Evolutionary conservation across 2,888 invertebrate species (phyloP), one percentile per base, ranked within the genome.

Genomic region (Drosophila peninsularis): DNA sequence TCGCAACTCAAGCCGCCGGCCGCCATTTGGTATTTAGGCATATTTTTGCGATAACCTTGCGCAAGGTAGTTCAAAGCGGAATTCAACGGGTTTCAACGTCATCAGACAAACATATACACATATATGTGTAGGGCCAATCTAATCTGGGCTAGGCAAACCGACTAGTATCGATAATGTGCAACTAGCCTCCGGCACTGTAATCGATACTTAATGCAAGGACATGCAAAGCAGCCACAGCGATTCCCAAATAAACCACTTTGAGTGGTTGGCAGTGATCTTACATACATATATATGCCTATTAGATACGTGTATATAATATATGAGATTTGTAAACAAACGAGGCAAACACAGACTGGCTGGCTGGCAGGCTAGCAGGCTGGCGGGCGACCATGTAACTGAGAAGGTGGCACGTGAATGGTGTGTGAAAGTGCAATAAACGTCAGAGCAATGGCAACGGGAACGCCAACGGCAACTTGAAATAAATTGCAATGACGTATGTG

Each of bases 381-480:
- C 7, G 7, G 27, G 6, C 27, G 27, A 30, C 56, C 32, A 19
- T 79, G 73, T 69, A 82, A 70, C 55, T 62, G 50, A 61, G 67
- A 74, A 42, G 63, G 55, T 56, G 54, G 78, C 88, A 80, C 83
- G 83, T 85, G 83, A 85, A 82, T 88, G 68, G 75, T 88, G 83
- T 83, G 88, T 83, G 86, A 82, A 83, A 83, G 83, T 83, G 83
- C 88, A 83, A 83, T 85, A 83, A 88, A 82, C 88, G 83, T 64
- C 63, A 47, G 30, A 54, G 24, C 44, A 62, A 39, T 9, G 17
- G 39, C 66, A 70, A 70, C 61, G 69, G 61, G 14, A 49, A 53
- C 19, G 17, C 5, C 44, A 62, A 42, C 21, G 7, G 21, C 64
- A 55, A 70, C 36, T 71, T 82, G 45, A 83, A 83, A 83, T 82